Evolutionary conservation across 64 coral and sea anemone species (phyloP), one percentile per base, ranked within the genome.

Genomic region (Porites lutea): DNA sequence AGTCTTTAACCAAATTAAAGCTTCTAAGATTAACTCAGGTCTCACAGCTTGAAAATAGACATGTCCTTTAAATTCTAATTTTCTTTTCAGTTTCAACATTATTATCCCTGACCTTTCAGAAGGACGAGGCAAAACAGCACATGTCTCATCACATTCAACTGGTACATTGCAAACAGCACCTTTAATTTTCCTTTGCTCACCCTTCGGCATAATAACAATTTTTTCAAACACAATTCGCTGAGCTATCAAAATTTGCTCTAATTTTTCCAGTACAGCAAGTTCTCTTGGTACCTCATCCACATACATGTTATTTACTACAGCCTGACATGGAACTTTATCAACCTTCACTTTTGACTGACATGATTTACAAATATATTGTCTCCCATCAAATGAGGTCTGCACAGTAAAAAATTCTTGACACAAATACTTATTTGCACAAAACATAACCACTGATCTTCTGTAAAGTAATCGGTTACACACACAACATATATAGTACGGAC

Each of bases 301-400:
- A 79, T 13, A 69, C 72, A 93, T 66, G 49, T 93, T 18, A 18
- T 92, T 92, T 44, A 60, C 84, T 22, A 92, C 80, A n/a, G 82
- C 90, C 84, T 92, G 90, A 51, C 82, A 93, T 10, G 91, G 82
- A 64, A 86, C 15, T 93, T 87, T 87, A 44, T 65, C 72, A 78
- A 79, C 86, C 9, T 54, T 54, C 4, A 70, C 22, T 70, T 19
- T 70, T 7, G 22, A 1, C 19, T 70, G 2, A 22, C 66, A 70
- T 78, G 91, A 78, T 22, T 93, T 93, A 87, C 91, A 93, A 49
- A 93, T 93, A 64, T 93, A 93, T 77, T 83, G 53, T 21, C 84
- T 84, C 55, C 82, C 74, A 65, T 91, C 78, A 84, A 91, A 91
- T 74, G 89, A 91, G 15, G 45, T 21, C 46, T 74, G 60, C 7